Percentiles rank a stretch among this genome's conserved stretches.
Evolutionary conservation across 2,888 invertebrate genomes (phyloP).

Genomic region (Pollenia labialis): DNA sequence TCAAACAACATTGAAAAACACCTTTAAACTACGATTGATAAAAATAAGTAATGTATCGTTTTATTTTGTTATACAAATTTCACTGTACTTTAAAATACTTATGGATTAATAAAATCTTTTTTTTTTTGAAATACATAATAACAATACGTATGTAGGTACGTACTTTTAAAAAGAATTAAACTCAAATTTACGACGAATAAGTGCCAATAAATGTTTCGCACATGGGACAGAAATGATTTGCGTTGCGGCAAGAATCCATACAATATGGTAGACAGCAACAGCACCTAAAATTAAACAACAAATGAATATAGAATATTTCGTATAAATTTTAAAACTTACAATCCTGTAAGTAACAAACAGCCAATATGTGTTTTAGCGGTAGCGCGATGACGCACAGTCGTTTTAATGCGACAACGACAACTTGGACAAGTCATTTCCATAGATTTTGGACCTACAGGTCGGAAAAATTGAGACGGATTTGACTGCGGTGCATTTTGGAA

Average conservation of each 20-base stretch:
- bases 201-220: conserved; percentile 73
- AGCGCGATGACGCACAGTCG: conserved; percentile 64
- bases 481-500: not conserved
- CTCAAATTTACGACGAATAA: conserved; percentile 64
- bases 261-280: conserved; percentile 75
- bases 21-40: too few relatives aligned
- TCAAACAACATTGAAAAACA: too few relatives aligned
- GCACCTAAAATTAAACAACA: conserved; percentile 53
- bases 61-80: too few relatives aligned
- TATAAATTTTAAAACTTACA: conserved; percentile 57
- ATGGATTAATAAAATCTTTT: too few relatives aligned
- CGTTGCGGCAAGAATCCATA: conserved; percentile 74
- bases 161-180: too few relatives aligned
- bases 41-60: too few relatives aligned
- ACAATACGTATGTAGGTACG: too few relatives aligned
- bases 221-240: conserved; percentile 75
- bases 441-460: conserved; percentile 72
- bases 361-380: conserved; percentile 73
- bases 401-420: conserved; percentile 69
- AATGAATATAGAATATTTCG: not conserved
- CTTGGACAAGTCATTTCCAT: conserved; percentile 70
- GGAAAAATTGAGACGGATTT: not conserved
- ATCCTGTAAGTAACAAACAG: conserved; percentile 70
- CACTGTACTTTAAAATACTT: too few relatives aligned
- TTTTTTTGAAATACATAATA: too few relatives aligned